These are phyloP conservation scores for Cepaea nemoralis DNA, from an alignment of 1,140 invertebrate species.

Conservation along the genomic window DNA sequence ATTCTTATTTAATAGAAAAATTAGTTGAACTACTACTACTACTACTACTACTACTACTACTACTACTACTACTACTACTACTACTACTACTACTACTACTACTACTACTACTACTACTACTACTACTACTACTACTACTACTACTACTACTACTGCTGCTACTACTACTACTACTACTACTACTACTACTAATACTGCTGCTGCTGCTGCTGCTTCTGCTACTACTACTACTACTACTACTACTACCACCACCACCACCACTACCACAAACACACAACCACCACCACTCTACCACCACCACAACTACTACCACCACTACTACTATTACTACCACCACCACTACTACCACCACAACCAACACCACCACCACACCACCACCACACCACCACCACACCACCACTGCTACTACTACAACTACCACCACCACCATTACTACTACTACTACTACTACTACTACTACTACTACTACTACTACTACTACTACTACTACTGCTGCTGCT, in stretches of 20 bases:
- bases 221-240: conserved; percentile 8
- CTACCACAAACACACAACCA: background rate
- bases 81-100: conserved; percentile 1
- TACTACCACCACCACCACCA: background rate
- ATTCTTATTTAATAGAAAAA: too few relatives aligned
- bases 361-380: too few relatives aligned
- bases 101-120: background rate
- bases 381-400: background rate
- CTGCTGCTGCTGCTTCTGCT: conserved; percentile 1
- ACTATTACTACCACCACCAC: conserved; percentile 1
- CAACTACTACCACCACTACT: conserved; percentile 1
- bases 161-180: conserved; percentile 15
- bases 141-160: conserved; percentile 9
- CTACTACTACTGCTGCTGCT: too few relatives aligned
- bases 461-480: conserved; percentile 6
- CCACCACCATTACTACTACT: conserved; percentile 6
- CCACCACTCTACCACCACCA: conserved; percentile 2
- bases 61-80: background rate
- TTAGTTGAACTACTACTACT: background rate
- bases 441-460: conserved; percentile 6
- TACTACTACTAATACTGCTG: conserved; percentile 4
- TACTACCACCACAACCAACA: too few relatives aligned
- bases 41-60: conserved; percentile 8
- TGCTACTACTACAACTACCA: conserved; percentile 2
- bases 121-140: background rate